Evolutionary conservation across 92 coral and sea anemone species (phyloP).

Genomic region (Umimayanthus chanpuru): DNA sequence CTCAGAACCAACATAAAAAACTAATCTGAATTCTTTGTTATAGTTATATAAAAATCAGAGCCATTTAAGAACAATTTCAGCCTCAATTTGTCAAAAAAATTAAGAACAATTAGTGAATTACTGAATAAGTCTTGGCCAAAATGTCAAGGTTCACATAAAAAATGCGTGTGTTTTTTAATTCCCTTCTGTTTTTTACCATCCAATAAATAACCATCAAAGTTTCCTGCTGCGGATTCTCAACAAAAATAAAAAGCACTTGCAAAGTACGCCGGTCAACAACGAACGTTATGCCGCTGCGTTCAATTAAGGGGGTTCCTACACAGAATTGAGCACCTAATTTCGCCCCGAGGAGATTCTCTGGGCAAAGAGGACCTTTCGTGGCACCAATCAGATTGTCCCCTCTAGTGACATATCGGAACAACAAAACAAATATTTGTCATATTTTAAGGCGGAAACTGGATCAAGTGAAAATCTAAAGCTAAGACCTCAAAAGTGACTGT

Average conservation of each 20-base stretch:
- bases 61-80: not conserved
- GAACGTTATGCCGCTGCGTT: not conserved
- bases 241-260: not conserved
- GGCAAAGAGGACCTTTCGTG: not conserved
- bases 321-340: not conserved
- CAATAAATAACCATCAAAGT: not conserved
- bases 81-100: not conserved
- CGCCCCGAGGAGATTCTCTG: not conserved
- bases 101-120: not conserved
- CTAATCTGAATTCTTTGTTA: no score
- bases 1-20: no score
- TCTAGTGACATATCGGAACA: not conserved
- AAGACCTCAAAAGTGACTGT: not conserved
- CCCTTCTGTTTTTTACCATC: not conserved
- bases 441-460: constrained; percentile 27
- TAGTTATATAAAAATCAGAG: not conserved
- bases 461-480: constrained; percentile 9
- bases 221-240: not conserved
- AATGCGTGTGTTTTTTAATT: no score
- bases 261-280: not conserved
- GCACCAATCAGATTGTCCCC: constrained; percentile 15
- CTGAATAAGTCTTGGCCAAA: not conserved
- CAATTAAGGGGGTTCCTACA: not conserved
- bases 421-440: constrained; percentile 10
- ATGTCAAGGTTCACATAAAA: not conserved